These are phyloP conservation scores for Tupaia tana DNA, from an alignment of 2,113 vertebrate genomes.

Conservation along the genomic window DNA sequence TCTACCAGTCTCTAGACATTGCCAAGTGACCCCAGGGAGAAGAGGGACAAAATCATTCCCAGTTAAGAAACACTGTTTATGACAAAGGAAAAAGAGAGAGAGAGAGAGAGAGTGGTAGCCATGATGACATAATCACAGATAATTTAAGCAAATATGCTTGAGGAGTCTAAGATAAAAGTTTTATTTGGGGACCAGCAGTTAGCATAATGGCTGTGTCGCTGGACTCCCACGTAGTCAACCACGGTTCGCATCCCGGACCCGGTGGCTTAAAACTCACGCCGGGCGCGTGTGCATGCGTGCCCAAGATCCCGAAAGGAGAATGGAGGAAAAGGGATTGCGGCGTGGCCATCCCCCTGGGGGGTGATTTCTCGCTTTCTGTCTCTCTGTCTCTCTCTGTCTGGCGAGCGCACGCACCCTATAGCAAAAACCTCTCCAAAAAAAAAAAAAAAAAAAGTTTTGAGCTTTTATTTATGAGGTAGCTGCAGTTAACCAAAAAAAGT, in stretches of 20 bases:
- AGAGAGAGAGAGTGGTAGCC: neutral
- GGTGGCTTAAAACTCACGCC: too few species aligned
- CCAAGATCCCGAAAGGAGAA: too few species aligned
- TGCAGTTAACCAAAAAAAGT: neutral
- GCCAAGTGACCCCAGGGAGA: fast-evolving
- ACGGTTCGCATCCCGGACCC: too few species aligned
- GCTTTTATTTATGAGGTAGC: neutral
- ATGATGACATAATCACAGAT: neutral
- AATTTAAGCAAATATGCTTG: neutral
- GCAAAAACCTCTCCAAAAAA: too few species aligned
- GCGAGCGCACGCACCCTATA: too few species aligned
- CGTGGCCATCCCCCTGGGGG: neutral
- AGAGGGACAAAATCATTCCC: neutral
- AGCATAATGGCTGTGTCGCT: too few species aligned
- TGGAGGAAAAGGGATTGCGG: too few species aligned
- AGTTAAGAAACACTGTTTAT: neutral
- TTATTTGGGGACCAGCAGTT: neutral
- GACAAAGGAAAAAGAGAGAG: neutral
- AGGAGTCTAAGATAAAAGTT: neutral
- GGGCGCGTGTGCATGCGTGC: too few species aligned
- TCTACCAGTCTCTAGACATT: neutral
- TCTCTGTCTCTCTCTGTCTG: too few species aligned
- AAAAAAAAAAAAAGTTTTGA: too few species aligned
- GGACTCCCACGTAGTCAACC: too few species aligned
- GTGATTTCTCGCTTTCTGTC: too few species aligned